phyloP scores from a whole-genome alignment of 2,888 invertebrate genomes.

The Melipona bicolor region DNA sequence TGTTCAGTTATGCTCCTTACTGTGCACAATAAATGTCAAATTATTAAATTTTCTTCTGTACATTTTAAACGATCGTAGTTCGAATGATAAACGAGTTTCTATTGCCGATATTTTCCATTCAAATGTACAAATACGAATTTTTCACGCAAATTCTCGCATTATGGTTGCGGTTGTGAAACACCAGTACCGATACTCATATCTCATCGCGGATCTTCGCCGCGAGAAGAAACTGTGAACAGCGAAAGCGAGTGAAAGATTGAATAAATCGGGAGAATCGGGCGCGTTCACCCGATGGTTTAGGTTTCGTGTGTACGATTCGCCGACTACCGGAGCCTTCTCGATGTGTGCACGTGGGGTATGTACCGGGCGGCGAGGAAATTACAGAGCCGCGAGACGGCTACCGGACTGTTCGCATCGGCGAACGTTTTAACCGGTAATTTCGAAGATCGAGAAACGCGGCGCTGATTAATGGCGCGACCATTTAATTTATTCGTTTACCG shows the following conservation, averaged over 20 bases:
- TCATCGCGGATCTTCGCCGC: neutral
- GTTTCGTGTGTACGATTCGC: slow-evolving; percentile 14
- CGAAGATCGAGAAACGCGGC: slow-evolving; percentile 74
- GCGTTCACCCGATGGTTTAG: slow-evolving; percentile 9
- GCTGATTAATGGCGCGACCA: slow-evolving; percentile 76
- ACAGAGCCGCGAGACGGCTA: slow-evolving; percentile 74
- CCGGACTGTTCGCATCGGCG: slow-evolving; percentile 63
- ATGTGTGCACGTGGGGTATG: slow-evolving; percentile 62
- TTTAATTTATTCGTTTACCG: slow-evolving; percentile 80
- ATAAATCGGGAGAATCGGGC: neutral
- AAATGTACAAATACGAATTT: too few relatives aligned
- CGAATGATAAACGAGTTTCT: too few relatives aligned
- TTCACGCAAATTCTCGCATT: neutral
- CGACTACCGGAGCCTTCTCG: slow-evolving; percentile 36
- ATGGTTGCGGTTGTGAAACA: neutral
- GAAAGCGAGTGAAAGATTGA: neutral
- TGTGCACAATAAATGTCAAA: too few relatives aligned
- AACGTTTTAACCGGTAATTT: slow-evolving; percentile 75
- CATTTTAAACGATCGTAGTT: too few relatives aligned
- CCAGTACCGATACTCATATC: neutral
- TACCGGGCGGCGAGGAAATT: slow-evolving; percentile 79
- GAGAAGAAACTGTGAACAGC: neutral
- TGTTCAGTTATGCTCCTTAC: too few relatives aligned
- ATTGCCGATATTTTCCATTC: too few relatives aligned
- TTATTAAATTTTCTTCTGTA: too few relatives aligned